Percentiles rank a stretch among this genome's conserved stretches.
These are phyloP conservation scores for Psylliodes chrysocephalus DNA, from an alignment of 2,888 invertebrate genomes.

Conservation along the genomic window DNA sequence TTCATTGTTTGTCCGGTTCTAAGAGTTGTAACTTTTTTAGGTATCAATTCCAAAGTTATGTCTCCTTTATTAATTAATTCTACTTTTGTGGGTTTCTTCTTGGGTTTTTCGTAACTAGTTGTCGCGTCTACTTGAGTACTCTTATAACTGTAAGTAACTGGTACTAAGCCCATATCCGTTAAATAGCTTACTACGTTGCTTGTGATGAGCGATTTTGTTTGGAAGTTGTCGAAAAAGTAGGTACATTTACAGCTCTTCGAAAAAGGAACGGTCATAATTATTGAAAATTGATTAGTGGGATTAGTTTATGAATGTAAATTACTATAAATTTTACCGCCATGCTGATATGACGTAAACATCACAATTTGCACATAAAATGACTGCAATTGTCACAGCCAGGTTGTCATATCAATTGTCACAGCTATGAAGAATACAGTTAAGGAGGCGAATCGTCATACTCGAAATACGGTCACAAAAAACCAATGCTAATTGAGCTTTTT, in stretches of 20 bases:
- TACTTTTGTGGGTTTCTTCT: background rate
- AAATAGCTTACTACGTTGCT: slow-evolving; percentile 23
- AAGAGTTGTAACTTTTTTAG: slow-evolving; percentile 65
- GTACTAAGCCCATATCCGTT: background rate
- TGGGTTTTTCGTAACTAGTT: background rate
- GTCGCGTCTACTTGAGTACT: background rate
- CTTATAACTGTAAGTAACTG: background rate
- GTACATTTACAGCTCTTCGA: slow-evolving; percentile 32
- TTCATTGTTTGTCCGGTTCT: slow-evolving; percentile 75
- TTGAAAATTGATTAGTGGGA: too few relatives aligned
- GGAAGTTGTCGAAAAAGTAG: slow-evolving; percentile 20
- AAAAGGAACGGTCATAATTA: slow-evolving; percentile 25
- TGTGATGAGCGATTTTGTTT: slow-evolving; percentile 15
- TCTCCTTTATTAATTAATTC: slow-evolving; percentile 1
- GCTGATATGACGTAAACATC: too few relatives aligned
- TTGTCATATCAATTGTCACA: too few relatives aligned
- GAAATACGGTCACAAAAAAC: too few relatives aligned
- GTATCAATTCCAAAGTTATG: slow-evolving; percentile 8
- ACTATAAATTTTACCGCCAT: too few relatives aligned
- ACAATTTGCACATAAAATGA: too few relatives aligned
- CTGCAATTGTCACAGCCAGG: too few relatives aligned
- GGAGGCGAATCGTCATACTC: too few relatives aligned
- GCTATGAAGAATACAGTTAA: too few relatives aligned
- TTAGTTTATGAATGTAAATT: too few relatives aligned
- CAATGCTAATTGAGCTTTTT: too few relatives aligned